These are phyloP conservation scores for Lasioglossum oenotherae DNA, from an alignment of 2,888 invertebrate genomes.

Conservation along the genomic window DNA sequence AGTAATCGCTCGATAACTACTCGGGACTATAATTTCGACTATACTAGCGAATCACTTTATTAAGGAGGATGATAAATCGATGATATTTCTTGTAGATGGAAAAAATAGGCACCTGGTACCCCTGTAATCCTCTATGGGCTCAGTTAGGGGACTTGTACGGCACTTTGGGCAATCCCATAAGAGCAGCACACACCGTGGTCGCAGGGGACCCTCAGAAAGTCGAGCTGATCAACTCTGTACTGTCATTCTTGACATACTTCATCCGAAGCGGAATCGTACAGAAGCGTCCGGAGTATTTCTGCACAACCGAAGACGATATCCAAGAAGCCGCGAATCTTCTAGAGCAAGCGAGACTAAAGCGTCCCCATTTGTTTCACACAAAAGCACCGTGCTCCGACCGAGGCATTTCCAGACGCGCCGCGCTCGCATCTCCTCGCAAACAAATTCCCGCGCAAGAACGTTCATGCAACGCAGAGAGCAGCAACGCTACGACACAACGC, in stretches of 20 bases:
- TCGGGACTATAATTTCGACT: not conserved
- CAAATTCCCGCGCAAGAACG: conserved; percentile 10
- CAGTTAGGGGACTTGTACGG: conserved; percentile 95
- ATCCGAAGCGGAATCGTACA: conserved; percentile 85
- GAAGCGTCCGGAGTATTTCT: conserved; percentile 75
- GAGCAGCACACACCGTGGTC: conserved; percentile 92
- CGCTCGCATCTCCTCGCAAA: conserved; percentile 48
- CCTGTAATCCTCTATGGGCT: conserved; percentile 96
- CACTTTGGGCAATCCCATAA: conserved; percentile 92
- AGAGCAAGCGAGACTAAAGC: conserved; percentile 71
- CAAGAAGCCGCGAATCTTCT: conserved; percentile 75
- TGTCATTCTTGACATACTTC: conserved; percentile 94
- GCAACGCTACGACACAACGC: conserved; percentile 23
- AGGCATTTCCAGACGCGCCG: conserved; percentile 32
- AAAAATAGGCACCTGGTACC: conserved; percentile 87
- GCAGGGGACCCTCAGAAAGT: conserved; percentile 88
- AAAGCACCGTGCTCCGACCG: conserved; percentile 48
- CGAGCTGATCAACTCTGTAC: conserved; percentile 89
- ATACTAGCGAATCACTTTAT: too few species aligned
- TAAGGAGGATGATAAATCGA: not conserved
- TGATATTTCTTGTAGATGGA: conserved; percentile 77
- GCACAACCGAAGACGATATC: conserved; percentile 75
- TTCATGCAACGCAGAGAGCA: conserved; percentile 13
- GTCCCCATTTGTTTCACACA: conserved; percentile 62
- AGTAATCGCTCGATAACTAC: not conserved